Percentiles rank a stretch among this genome's conserved stretches.
Evolutionary conservation across 2,888 invertebrate species (phyloP).

Genomic region (Apoda limacodes): DNA sequence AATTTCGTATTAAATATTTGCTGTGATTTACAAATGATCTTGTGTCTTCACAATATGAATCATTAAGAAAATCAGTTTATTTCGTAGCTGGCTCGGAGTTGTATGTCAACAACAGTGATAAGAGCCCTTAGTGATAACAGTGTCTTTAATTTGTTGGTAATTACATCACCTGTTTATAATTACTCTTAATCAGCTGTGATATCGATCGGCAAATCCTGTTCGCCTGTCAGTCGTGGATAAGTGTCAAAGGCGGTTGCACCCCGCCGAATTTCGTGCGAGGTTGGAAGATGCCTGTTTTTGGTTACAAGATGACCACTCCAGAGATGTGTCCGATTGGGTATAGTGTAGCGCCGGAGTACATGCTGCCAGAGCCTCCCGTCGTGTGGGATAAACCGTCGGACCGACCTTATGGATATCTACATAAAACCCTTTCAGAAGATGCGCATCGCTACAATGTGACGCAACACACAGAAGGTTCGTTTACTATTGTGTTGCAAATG

Average conservation of each 20-base stretch:
- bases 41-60: no score
- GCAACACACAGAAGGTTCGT: constrained; percentile 35
- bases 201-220: constrained; percentile 24
- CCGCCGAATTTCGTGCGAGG: constrained; percentile 23
- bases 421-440: constrained; percentile 30
- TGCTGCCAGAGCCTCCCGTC: constrained; percentile 30
- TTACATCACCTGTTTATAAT: constrained; percentile 43
- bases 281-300: constrained; percentile 57
- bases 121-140: no score
- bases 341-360: constrained; percentile 34
- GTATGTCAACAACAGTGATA: no score
- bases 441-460: constrained; percentile 13
- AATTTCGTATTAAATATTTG: no score
- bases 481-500: no score
- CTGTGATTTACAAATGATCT: no score
- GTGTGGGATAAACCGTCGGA: constrained; percentile 45
- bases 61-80: no score
- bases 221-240: constrained; percentile 31
- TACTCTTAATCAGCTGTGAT: constrained; percentile 25
- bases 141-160: no score
- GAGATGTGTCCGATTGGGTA: constrained; percentile 46
- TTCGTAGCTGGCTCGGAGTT: no score
- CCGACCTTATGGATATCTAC: constrained; percentile 30
- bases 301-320: constrained; percentile 48
- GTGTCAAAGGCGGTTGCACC: constrained; percentile 30